phyloP scores from a whole-genome alignment of 2,113 vertebrate species.

The Leptobrachium ailaonicum region DNA sequence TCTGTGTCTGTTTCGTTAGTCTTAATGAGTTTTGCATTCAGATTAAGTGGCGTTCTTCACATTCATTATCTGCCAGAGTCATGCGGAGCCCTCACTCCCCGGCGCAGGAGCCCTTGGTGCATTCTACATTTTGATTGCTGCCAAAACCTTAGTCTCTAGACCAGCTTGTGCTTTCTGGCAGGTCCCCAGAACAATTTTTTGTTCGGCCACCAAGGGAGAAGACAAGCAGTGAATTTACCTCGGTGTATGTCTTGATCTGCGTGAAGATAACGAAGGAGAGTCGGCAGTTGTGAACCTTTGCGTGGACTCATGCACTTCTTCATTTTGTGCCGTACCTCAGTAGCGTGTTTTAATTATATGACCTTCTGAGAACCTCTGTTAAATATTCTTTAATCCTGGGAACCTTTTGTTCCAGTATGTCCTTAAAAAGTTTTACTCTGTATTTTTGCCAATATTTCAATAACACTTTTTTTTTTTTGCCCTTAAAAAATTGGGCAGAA shows the following conservation, averaged over 20 bases:
- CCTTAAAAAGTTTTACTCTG: too few species aligned
- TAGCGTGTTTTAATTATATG: too few species aligned
- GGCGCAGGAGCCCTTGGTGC: slow-evolving; percentile 13
- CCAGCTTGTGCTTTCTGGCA: slow-evolving; percentile 20
- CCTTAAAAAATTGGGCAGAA: too few species aligned
- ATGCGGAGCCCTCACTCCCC: not conserved
- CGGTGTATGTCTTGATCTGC: not conserved
- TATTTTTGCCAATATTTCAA: too few species aligned
- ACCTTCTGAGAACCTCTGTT: too few species aligned
- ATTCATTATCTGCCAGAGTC: slow-evolving; percentile 1
- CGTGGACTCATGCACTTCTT: too few species aligned
- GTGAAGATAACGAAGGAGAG: not conserved
- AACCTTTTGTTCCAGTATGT: too few species aligned
- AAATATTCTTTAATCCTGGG: too few species aligned
- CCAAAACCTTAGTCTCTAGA: slow-evolving; percentile 10
- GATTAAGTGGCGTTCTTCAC: not conserved
- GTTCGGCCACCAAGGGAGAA: slow-evolving; percentile 3
- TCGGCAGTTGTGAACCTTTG: not conserved
- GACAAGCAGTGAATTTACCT: not conserved
- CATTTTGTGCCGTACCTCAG: too few species aligned
- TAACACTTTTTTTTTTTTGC: too few species aligned
- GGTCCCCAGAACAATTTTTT: slow-evolving; percentile 12
- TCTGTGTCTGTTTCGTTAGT: not conserved
- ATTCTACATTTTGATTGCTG: not conserved
- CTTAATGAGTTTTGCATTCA: slow-evolving; percentile 16